Base-by-base conservation (phyloP, 2,113 vertebrate species). In the Phodopus roborovskii region DNA sequence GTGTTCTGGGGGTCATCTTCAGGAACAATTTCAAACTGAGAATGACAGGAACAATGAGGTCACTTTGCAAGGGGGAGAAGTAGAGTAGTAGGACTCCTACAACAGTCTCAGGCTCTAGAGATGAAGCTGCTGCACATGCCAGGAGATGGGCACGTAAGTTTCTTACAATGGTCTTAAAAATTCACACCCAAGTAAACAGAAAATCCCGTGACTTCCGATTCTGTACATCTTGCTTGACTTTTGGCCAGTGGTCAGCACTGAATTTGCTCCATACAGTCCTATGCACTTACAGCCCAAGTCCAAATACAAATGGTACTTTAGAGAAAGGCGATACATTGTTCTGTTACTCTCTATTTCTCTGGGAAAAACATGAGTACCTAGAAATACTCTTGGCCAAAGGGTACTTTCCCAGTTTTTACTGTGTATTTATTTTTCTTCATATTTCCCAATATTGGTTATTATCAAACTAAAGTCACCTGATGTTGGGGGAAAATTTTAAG, bases 1-100 rank as follows among this genome's bases (percentile, higher is more conserved):
- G 99, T 98, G 36, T 99, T 99, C 97, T 99, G 99, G 60, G 99
- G 99, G 92, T 99, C 99, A 7, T 99, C 99, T 96, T 99, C 99
- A 6, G 99, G 99, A 13, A 99, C 99, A 45, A 99, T 99, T 98
- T 99, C 99, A 98, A 99, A 99, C 99, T 99, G 96, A 48, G 60
- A 92, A 96, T 79, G 64, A 96, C 90, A 94, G 19, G 60, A 92
- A 89, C 60, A 90, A 50, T 79, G 0, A 90, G 79, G 20, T 58
- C 42, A 77, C 12, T 73, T n/a, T 50, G 89, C 4, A 64, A 88
- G 56, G 60, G 77, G 45, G 88, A 81, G 75, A 2, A 16, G 24
- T 2, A 68, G 58, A 70, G 48, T 28, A 50, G 79, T 0, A 11
- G 3, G 39, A 62, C 11, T 90, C 10, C 36, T 42, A 0, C 13